These are phyloP conservation scores for Steromphala cineraria DNA, from an alignment of 2,888 invertebrate species.

Conservation along the genomic window DNA sequence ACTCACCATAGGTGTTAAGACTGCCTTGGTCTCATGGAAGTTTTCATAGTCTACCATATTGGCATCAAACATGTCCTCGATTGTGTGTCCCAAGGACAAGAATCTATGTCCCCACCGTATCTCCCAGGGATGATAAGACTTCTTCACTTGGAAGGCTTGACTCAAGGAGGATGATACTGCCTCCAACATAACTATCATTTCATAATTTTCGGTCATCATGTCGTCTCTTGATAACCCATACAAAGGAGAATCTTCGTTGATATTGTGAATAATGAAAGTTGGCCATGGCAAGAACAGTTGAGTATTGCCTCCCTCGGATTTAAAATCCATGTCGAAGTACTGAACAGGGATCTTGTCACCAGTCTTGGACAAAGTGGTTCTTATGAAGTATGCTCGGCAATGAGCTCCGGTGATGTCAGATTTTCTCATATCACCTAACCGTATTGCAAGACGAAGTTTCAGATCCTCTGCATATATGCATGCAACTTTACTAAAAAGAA, in stretches of 20 bases:
- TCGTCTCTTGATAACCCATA: slow-evolving; percentile 92
- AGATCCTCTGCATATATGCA: slow-evolving; percentile 83
- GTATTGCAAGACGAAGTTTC: slow-evolving; percentile 72
- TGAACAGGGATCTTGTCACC: slow-evolving; percentile 93
- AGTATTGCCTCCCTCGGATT: slow-evolving; percentile 92
- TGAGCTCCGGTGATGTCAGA: slow-evolving; percentile 83
- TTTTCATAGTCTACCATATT: slow-evolving; percentile 39
- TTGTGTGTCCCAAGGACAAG: slow-evolving; percentile 24
- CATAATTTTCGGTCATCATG: slow-evolving; percentile 90
- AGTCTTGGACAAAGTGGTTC: slow-evolving; percentile 90
- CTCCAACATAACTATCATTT: slow-evolving; percentile 95
- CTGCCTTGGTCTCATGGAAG: slow-evolving; percentile 40
- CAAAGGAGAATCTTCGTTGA: slow-evolving; percentile 90
- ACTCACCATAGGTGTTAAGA: slow-evolving; percentile 40
- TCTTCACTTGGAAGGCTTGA: slow-evolving; percentile 53
- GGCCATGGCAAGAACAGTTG: slow-evolving; percentile 98
- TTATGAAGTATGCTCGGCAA: slow-evolving; percentile 93
- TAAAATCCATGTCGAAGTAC: slow-evolving; percentile 85
- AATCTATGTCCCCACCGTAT: slow-evolving; percentile 57
- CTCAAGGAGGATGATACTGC: slow-evolving; percentile 81
- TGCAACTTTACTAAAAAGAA: slow-evolving; percentile 93
- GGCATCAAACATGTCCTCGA: slow-evolving; percentile 21
- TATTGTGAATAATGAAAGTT: slow-evolving; percentile 94
- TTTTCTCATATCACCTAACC: slow-evolving; percentile 75
- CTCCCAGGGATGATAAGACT: slow-evolving; percentile 55